Evolutionary conservation across 53 echinoderm and acorn worm genomes (phyloP).

Genomic region (Actinopyga echinites): DNA sequence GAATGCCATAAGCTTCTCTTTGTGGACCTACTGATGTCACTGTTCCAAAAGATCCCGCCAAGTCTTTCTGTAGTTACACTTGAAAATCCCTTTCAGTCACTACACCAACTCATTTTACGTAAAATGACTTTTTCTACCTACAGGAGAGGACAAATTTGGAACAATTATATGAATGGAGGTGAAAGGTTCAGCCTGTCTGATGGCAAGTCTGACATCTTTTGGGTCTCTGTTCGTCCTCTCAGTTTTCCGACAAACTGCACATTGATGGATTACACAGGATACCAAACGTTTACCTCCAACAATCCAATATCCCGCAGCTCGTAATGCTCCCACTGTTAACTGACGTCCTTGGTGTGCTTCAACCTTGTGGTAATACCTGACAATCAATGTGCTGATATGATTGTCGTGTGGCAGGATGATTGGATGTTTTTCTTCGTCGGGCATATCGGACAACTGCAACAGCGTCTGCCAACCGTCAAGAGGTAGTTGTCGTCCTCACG

Average conservation of each 20-base stretch:
- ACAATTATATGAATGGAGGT: conserved; percentile 61
- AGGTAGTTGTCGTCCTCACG: not conserved
- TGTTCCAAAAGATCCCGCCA: too few relatives aligned
- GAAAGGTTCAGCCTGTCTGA: conserved; percentile 42
- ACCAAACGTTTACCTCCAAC: conserved; percentile 49
- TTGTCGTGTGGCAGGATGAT: conserved; percentile 48
- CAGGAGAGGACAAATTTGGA: too few relatives aligned
- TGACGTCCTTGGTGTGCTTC: conserved; percentile 56
- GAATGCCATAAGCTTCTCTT: too few relatives aligned
- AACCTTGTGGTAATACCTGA: conserved; percentile 51
- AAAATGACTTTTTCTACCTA: too few relatives aligned
- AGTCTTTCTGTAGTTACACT: too few relatives aligned
- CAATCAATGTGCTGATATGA: conserved; percentile 47
- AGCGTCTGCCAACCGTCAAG: too few relatives aligned
- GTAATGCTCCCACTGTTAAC: conserved; percentile 41
- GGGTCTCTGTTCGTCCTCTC: conserved; percentile 29
- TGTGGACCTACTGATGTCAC: too few relatives aligned
- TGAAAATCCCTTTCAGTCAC: too few relatives aligned
- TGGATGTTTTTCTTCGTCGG: conserved; percentile 47
- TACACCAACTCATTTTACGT: too few relatives aligned
- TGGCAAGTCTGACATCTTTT: conserved; percentile 72
- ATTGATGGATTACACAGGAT: conserved; percentile 45
- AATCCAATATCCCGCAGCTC: conserved; percentile 69
- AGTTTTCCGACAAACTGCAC: conserved; percentile 56
- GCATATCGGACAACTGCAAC: conserved; percentile 17